Conservation (phyloP, 2,113 vertebrate genomes). For the Cygnus atratus region DNA sequence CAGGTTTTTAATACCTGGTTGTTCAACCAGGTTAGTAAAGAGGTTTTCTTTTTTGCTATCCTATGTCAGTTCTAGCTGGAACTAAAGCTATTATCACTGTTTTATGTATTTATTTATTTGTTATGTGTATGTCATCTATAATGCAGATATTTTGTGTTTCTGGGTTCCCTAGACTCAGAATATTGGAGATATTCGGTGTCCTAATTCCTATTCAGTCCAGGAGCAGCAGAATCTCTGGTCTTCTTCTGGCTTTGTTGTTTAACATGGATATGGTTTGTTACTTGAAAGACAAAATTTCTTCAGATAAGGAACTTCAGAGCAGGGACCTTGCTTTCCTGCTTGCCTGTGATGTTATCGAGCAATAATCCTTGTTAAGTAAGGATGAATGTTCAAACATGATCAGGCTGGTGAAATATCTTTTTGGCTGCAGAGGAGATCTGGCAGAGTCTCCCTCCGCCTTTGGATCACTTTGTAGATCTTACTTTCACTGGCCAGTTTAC, state of each 20-base stretch:
- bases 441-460: conserved; percentile 1
- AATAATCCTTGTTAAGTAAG: conserved; percentile 34
- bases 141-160: not conserved
- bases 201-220: not conserved
- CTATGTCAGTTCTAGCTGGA: not conserved
- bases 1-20: not conserved
- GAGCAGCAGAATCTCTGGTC: not conserved
- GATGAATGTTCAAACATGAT: conserved; percentile 58
- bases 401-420: conserved; percentile 21
- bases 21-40: not conserved
- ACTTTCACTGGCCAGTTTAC: not conserved
- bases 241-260: not conserved
- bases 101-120: not conserved
- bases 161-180: not conserved
- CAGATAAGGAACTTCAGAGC: conserved; percentile 31
- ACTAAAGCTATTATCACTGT: not conserved
- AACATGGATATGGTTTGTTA: not conserved
- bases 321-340: conserved; percentile 12
- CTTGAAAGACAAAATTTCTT: not conserved
- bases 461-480: not conserved
- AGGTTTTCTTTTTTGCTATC: not conserved
- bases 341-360: conserved; percentile 53
- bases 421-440: conserved; percentile 32
- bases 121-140: not conserved
- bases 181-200: not conserved